These are phyloP conservation scores for Dipus sagitta DNA, from an alignment of 2,797 vertebrate genomes.

Conservation along the genomic window DNA sequence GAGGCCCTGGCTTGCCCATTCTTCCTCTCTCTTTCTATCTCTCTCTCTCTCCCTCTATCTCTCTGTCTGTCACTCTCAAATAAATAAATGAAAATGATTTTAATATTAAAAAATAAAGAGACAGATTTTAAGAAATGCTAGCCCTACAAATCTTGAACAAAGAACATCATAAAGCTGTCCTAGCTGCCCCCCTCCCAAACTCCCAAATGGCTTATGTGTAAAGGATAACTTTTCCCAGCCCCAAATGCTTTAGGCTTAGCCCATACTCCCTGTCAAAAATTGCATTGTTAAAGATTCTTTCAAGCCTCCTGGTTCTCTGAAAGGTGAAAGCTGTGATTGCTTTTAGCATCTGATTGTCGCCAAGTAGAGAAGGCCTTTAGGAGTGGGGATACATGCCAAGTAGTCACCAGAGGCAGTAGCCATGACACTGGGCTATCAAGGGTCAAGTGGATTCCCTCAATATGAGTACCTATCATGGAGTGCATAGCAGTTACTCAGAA, in stretches of 20 bases:
- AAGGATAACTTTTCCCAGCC: neutral
- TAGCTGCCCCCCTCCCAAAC: no score
- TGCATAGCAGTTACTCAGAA: neutral
- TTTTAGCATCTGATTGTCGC: neutral
- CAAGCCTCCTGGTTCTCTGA: neutral
- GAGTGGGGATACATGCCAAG: neutral
- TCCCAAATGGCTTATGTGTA: neutral
- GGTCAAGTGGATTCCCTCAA: neutral
- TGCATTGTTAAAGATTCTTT: conserved; percentile 39
- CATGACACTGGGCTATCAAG: rapidly evolving
- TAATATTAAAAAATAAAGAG: no score
- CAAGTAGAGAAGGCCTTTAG: neutral
- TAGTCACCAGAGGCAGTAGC: neutral
- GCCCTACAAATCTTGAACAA: neutral
- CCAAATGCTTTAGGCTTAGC: neutral
- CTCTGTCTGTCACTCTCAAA: no score
- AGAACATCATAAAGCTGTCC: neutral
- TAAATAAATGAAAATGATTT: no score
- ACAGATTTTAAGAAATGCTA: neutral
- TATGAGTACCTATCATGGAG: rapidly evolving
- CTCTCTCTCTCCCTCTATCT: no score
- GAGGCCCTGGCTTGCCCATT: no score
- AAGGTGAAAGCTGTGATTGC: neutral
- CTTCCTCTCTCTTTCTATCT: no score
- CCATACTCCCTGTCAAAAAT: neutral